Conservation (phyloP, 2,888 invertebrate genomes). For the Lissocephala sabroskyi region DNA sequence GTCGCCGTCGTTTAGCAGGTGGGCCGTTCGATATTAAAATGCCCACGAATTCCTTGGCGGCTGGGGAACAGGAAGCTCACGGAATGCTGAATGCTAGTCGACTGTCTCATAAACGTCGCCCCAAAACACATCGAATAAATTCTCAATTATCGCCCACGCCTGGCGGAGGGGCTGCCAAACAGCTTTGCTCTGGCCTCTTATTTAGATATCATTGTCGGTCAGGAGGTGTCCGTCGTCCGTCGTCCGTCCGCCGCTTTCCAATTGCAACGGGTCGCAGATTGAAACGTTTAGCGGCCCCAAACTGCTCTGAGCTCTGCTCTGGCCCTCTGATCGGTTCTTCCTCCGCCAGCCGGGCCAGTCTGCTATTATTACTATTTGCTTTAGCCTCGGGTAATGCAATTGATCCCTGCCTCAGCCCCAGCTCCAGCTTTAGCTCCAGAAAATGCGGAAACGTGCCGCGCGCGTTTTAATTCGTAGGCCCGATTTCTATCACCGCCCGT, state of each 20-base stretch:
- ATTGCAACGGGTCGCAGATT: slow-evolving; percentile 27
- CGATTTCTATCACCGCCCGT: slow-evolving; percentile 40
- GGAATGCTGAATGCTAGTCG: slow-evolving; percentile 13
- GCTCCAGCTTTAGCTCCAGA: slow-evolving; percentile 13
- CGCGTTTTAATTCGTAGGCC: slow-evolving; percentile 32
- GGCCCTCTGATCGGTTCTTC: slow-evolving; percentile 14
- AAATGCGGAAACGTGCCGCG: slow-evolving; percentile 61
- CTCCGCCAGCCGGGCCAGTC: slow-evolving; percentile 28
- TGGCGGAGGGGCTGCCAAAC: slow-evolving; percentile 34
- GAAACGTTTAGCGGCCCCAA: slow-evolving; percentile 50
- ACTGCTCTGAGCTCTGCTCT: slow-evolving; percentile 15
- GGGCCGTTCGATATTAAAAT: slow-evolving; percentile 16
- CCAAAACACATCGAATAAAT: slow-evolving; percentile 49
- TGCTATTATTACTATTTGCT: slow-evolving; percentile 44
- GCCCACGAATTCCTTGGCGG: background rate
- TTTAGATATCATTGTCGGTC: slow-evolving; percentile 45
- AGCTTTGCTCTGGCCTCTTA: slow-evolving; percentile 25
- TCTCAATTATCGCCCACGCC: slow-evolving; percentile 61
- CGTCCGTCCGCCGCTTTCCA: background rate
- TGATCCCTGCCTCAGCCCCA: too few relatives aligned
- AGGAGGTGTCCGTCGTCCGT: background rate
- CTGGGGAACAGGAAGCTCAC: slow-evolving; percentile 42
- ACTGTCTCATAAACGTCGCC: slow-evolving; percentile 57
- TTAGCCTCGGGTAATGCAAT: slow-evolving; percentile 46
- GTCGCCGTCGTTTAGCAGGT: slow-evolving; percentile 40